Evolutionary conservation across 2,113 vertebrate genomes (phyloP).

Genomic region (Chaetorhynchus papuensis): DNA sequence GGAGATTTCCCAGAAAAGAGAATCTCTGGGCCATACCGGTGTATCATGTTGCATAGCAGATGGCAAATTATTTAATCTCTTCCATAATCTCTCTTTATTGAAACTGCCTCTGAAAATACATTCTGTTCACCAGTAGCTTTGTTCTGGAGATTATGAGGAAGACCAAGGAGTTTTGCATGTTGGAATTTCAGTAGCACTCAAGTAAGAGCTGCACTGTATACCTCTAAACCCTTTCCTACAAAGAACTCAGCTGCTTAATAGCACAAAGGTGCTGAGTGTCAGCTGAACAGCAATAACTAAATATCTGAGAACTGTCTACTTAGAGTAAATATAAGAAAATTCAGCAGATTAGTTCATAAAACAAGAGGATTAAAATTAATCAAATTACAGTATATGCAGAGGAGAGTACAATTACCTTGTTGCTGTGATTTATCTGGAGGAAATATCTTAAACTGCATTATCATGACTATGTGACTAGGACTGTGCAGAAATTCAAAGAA

Average conservation of each 20-base stretch:
- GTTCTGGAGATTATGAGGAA: background rate
- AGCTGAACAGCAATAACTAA: background rate
- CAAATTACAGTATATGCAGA: background rate
- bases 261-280: background rate
- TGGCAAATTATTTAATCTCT: background rate
- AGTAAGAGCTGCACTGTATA: background rate
- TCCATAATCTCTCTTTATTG: background rate
- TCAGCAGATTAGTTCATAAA: background rate
- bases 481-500: background rate
- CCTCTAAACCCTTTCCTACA: background rate
- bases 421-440: background rate
- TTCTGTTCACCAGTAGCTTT: background rate
- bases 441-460: background rate
- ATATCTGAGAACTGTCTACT: background rate
- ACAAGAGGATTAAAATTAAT: background rate
- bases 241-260: background rate
- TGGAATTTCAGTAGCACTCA: background rate
- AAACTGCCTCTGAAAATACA: background rate
- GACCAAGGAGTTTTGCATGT: background rate
- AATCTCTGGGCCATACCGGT: background rate
- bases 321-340: background rate
- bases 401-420: background rate
- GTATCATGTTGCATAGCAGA: background rate
- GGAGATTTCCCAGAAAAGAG: background rate
- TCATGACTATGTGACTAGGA: background rate